Conservation (phyloP, 2,797 vertebrate species). For the Muscicapa striata region DNA sequence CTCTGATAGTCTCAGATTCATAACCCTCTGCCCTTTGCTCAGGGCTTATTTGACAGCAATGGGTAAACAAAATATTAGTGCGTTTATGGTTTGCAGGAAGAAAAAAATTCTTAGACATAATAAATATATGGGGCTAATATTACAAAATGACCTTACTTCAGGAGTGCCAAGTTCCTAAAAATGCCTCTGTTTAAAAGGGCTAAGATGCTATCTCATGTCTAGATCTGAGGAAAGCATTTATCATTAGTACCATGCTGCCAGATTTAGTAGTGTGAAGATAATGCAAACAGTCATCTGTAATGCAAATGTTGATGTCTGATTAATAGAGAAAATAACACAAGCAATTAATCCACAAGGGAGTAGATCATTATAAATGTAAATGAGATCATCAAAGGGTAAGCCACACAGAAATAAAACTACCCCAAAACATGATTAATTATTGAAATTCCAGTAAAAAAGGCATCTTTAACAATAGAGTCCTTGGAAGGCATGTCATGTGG, state of each 20-base stretch:
- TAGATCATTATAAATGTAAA: constrained; percentile 61
- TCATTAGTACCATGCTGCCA: neutral
- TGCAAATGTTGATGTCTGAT: constrained; percentile 61
- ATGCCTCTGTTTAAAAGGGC: neutral
- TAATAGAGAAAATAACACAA: constrained; percentile 65
- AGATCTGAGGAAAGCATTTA: neutral
- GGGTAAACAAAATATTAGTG: neutral
- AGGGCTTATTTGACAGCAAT: neutral
- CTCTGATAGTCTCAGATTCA: neutral
- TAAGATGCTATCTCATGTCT: neutral
- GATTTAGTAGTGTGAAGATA: constrained; percentile 49
- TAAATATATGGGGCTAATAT: neutral
- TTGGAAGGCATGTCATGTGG: neutral
- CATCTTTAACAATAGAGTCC: constrained; percentile 23
- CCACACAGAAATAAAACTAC: constrained; percentile 52
- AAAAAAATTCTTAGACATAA: neutral
- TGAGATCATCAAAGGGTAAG: constrained; percentile 65
- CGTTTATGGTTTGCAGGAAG: neutral
- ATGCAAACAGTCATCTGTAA: constrained; percentile 43
- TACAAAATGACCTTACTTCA: neutral
- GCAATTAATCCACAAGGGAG: constrained; percentile 52
- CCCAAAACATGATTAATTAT: constrained; percentile 55
- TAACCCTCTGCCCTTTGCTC: neutral
- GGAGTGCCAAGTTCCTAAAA: neutral
- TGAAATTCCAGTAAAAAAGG: constrained; percentile 35